Base-by-base conservation (phyloP, 2,888 invertebrate species). In the Sipunculus nudus region DNA sequence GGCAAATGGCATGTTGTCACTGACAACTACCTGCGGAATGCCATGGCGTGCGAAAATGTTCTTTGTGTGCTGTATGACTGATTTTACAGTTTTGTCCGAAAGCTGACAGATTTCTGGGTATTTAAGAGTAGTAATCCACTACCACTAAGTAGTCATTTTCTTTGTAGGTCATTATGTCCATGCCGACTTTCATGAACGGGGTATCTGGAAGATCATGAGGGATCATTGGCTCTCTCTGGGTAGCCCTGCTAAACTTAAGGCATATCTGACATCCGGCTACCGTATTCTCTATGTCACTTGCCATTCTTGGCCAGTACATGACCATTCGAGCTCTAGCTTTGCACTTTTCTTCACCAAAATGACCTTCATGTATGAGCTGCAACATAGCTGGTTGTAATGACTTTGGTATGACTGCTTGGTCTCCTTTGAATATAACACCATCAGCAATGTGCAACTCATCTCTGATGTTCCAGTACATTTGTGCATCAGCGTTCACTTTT, bases 121-220 rank as follows among this genome's bases (percentile, higher is more conserved):
- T 45, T 71, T 63, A n/a, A 5, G 67, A 70, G 54, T 39, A 70
- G 35, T 70, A 70, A 48, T 70, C 67, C 5, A 70, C 65, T 2
- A 65, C 55, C 8, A 70, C 19, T 1, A 70, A 35, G 45, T 67
- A 70, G 39, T 67, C 63, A 38, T 48, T 40, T 6, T 28, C 47
- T 16, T 29, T 35, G 26, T 40, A 57, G 21, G 49, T 35, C 21
- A 68, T 53, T 21, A 68, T 29, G 41, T 70, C 63, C 32, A 56
- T 45, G 2, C 61, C 67, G 1, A 70, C 39, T 45, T 62, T 64
- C 25, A 49, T n/a, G 68, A 64, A 70, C n/a, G 68, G 60, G 31
- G 58, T 10, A 8, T 61, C 16, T 6, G 63, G 59, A 28, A 55
- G 31, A 25, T 35, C 29, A 31, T 63, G 65, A 13, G 59, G 52